Conservation (phyloP, 2,888 invertebrate species). For the Andrena trimmerana region DNA sequence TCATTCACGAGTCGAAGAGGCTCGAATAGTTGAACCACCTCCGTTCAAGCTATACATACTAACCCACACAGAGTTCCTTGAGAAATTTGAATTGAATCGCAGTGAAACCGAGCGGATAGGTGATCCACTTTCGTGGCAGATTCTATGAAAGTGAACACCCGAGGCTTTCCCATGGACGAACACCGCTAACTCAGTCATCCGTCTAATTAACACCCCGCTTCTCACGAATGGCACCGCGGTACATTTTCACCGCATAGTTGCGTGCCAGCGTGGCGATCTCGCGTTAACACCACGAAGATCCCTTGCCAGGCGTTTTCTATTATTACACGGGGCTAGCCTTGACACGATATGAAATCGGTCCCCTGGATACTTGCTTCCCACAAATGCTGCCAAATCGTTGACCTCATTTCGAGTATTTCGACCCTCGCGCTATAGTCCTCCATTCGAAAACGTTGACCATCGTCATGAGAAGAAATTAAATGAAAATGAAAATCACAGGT, state of each 20-base stretch:
- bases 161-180: slow-evolving; percentile 46
- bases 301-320: slow-evolving; percentile 40
- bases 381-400: slow-evolving; percentile 47
- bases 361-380: slow-evolving; percentile 12
- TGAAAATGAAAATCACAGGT: no score
- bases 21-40: neutral
- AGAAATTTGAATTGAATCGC: slow-evolving; percentile 49
- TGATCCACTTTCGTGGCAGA: slow-evolving; percentile 35
- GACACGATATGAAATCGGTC: slow-evolving; percentile 46
- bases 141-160: slow-evolving; percentile 42
- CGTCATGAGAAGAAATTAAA: no score
- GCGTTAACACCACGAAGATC: slow-evolving; percentile 2
- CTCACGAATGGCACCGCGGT: slow-evolving; percentile 31
- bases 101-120: slow-evolving; percentile 42
- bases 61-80: slow-evolving; percentile 1
- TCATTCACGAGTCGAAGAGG: neutral
- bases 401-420: slow-evolving; percentile 9
- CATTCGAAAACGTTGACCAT: neutral
- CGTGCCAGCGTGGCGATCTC: slow-evolving; percentile 6
- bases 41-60: neutral
- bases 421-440: neutral
- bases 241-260: slow-evolving; percentile 30
- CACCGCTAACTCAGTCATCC: slow-evolving; percentile 49
- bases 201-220: slow-evolving; percentile 55
- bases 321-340: slow-evolving; percentile 56